These are phyloP conservation scores for Apaloderma vittatum DNA, from an alignment of 2,113 vertebrate species.

Conservation along the genomic window DNA sequence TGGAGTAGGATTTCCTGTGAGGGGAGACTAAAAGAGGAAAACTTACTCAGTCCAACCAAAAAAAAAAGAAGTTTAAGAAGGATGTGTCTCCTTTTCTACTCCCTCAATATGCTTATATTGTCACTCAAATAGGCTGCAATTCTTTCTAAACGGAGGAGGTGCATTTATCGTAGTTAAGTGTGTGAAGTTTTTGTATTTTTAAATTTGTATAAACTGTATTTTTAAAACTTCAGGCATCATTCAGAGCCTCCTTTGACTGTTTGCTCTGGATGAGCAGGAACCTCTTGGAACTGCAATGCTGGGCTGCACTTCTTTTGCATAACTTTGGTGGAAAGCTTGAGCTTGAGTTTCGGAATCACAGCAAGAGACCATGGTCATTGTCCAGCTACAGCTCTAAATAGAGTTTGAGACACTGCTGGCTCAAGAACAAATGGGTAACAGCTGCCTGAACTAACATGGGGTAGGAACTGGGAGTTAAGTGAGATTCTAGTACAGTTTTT, in stretches of 20 bases:
- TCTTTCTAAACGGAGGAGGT: neutral
- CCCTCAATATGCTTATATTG: neutral
- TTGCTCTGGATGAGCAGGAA: neutral
- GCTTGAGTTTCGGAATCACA: neutral
- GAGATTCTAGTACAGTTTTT: neutral
- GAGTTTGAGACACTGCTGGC: neutral
- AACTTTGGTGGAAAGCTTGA: neutral
- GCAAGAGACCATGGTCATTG: neutral
- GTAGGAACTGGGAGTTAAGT: neutral
- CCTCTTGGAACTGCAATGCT: neutral
- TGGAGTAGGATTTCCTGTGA: neutral
- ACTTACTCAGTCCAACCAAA: neutral
- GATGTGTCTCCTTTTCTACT: neutral
- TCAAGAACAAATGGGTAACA: neutral
- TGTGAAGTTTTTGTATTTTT: neutral
- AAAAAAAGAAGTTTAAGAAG: neutral
- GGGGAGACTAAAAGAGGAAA: neutral
- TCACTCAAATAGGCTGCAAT: neutral
- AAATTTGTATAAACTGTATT: neutral
- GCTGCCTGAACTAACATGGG: neutral
- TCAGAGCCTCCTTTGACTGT: neutral
- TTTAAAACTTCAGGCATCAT: neutral
- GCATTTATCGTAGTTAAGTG: neutral
- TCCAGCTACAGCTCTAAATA: neutral
- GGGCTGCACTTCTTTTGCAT: neutral